phyloP scores from a whole-genome alignment of 1,140 invertebrate species.

The Meloidogyne floridensis region DNA sequence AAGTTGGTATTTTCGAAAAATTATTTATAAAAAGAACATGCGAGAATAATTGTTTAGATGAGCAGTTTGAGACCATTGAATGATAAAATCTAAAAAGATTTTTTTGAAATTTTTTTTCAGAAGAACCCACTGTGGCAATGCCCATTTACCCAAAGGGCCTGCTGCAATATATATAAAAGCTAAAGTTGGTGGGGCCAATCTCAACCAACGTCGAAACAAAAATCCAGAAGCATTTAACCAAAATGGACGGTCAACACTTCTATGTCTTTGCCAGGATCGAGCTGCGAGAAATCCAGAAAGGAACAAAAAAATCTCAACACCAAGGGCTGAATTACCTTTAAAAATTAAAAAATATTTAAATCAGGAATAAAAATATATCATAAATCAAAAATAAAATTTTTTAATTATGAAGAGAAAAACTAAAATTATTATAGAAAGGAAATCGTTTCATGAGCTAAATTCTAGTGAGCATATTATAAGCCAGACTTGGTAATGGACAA shows the following conservation, averaged over 20 bases:
- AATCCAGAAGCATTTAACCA: constrained; percentile 46
- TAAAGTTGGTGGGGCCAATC: constrained; percentile 52
- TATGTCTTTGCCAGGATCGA: constrained; percentile 50
- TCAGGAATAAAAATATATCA: neutral
- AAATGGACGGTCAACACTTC: constrained; percentile 35
- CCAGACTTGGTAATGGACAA: no score
- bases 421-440: neutral
- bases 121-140: constrained; percentile 47
- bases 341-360: neutral
- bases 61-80: constrained; percentile 60
- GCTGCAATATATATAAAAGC: constrained; percentile 59
- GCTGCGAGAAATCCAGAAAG: constrained; percentile 60
- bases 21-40: constrained; percentile 57
- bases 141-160: constrained; percentile 46
- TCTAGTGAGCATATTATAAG: no score
- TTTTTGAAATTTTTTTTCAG: neutral
- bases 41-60: constrained; percentile 44
- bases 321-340: constrained; percentile 58
- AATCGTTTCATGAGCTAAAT: no score
- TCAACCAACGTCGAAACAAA: constrained; percentile 51
- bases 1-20: constrained; percentile 59
- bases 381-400: no score
- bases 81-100: constrained; percentile 48
- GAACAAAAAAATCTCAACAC: constrained; percentile 63
- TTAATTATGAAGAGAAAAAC: no score